phyloP scores from a whole-genome alignment of 2,113 vertebrate species.

The Zosterops pallidus region DNA sequence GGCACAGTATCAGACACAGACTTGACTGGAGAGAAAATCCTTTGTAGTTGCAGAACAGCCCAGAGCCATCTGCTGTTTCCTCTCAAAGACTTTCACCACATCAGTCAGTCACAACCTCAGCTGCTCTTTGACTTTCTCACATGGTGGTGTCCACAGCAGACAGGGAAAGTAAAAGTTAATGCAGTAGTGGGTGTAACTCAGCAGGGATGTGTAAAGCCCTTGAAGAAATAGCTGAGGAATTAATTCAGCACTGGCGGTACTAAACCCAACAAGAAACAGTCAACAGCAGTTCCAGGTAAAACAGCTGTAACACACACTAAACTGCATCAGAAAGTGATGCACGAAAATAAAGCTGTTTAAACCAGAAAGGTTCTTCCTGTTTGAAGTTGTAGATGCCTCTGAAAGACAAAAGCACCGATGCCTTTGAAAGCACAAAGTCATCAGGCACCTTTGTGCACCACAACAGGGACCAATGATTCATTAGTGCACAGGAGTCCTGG shows the following conservation, averaged over 20 bases:
- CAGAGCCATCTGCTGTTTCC: not conserved
- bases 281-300: not conserved
- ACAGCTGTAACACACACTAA: not conserved
- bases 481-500: not conserved
- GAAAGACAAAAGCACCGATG: not conserved
- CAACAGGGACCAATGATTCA: rapidly evolving
- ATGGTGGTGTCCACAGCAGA: not conserved
- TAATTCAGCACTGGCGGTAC: not conserved
- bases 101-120: not conserved
- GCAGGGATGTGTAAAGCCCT: not conserved
- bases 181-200: not conserved
- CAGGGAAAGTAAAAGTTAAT: not conserved
- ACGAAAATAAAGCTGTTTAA: not conserved
- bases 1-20: not conserved
- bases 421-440: not conserved
- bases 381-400: not conserved
- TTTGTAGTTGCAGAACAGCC: not conserved
- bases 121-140: not conserved
- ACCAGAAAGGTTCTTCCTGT: not conserved
- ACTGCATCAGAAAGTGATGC: not conserved
- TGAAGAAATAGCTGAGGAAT: not conserved
- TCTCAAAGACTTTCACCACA: not conserved
- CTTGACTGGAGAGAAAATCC: not conserved
- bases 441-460: not conserved
- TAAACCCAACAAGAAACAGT: not conserved